Evolutionary conservation across 1,140 invertebrate genomes (phyloP), one percentile per base, ranked within the genome.

Genomic region (Drosophila santomea): DNA sequence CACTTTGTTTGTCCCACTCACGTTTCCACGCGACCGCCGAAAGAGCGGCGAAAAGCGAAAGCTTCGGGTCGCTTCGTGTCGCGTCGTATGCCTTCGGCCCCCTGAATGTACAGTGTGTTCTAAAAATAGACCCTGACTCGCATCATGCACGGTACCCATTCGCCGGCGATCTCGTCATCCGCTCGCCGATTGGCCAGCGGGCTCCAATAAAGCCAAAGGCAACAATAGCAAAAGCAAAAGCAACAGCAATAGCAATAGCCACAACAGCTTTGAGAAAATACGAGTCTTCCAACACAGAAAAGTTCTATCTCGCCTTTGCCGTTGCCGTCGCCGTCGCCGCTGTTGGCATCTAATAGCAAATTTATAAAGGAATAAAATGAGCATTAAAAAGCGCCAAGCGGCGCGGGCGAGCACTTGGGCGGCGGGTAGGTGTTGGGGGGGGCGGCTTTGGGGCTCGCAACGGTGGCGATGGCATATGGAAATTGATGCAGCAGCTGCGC

Each of bases 341-440:
- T 68, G 73, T 79, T 81, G 79, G 84, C 83, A 69, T 80, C 84
- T 83, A 86, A 86, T 83, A 76, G 67, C 60, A 75, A 88, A 69
- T 89, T 83, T 83, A 83, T 88, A 76, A 88, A 88, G 80, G 83
- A 88, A 88, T 88, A 89, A 88, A 88, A 89, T 79, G 67, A 86
- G 75, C 72, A 88, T 86, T 86, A 86, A 86, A 51, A 82, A 68
- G 59, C 48, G 71, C 45, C 74, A 75, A 58, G 48, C 55, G 43
- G 61, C 54, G 52, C 48, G 48, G 50, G 14, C 15, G 17, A 20
- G 14, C 5, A 17, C 47, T 38, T 36, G 17, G 45, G 25, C 39
- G 20, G 3, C 6, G n/a, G 8, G 14, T 2, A 7, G 59, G 32
- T 32, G 8, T 32, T 8, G 7, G 7, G 32, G 32, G 32, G 32